A percentile compares a stretch with the other conserved stretches of the same genome.
Conservation (phyloP, 2,888 invertebrate species). For the Napeogenes sylphis region DNA sequence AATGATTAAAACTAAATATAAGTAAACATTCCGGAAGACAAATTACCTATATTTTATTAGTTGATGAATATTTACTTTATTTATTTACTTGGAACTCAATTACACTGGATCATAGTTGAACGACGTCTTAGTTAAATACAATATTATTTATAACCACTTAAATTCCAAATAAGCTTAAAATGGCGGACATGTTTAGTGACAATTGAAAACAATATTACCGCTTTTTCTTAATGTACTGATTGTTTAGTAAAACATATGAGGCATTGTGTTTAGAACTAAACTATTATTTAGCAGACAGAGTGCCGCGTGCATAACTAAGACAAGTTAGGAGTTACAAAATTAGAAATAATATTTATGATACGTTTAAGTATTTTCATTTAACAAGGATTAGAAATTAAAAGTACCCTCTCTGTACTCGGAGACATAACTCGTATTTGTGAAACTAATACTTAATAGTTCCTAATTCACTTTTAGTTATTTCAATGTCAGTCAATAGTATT, state of each 20-base stretch:
- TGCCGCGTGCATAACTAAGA: slow-evolving; percentile 51
- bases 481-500: too few relatives aligned
- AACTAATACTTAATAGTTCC: too few relatives aligned
- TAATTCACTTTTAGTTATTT: too few relatives aligned
- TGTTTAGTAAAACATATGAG: slow-evolving; percentile 52
- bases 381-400: not conserved
- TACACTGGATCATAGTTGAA: not conserved
- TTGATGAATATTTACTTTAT: not conserved
- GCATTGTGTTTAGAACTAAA: slow-evolving; percentile 46
- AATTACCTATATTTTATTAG: not conserved
- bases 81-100: not conserved
- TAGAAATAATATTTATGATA: not conserved
- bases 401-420: too few relatives aligned
- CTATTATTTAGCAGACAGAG: slow-evolving; percentile 56
- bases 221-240: slow-evolving; percentile 23
- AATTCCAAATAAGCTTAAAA: too few relatives aligned
- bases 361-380: not conserved
- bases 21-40: too few relatives aligned
- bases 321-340: not conserved
- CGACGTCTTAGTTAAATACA: too few relatives aligned
- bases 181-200: too few relatives aligned
- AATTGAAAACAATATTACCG: too few relatives aligned
- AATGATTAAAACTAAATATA: too few relatives aligned
- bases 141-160: too few relatives aligned
- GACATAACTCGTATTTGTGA: too few relatives aligned